phyloP scores from a whole-genome alignment of 2,888 invertebrate species.

The Mythimna loreyi region DNA sequence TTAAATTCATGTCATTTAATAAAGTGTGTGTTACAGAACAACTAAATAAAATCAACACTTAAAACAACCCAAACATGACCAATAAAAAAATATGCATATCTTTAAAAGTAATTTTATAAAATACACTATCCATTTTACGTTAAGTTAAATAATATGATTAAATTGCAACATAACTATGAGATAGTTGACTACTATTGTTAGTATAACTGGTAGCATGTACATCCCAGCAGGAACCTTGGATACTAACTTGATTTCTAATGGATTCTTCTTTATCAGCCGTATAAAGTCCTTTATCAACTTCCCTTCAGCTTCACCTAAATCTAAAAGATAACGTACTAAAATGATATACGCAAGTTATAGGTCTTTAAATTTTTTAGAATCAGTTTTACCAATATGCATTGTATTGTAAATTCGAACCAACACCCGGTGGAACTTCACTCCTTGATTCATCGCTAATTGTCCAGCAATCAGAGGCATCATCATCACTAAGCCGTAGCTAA shows the following conservation, averaged over 20 bases:
- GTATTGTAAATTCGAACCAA: slow-evolving; percentile 16
- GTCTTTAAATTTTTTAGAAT: not conserved
- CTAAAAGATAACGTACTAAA: not conserved
- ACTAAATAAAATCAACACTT: not conserved
- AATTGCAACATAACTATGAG: slow-evolving; percentile 24
- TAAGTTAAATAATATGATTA: slow-evolving; percentile 10
- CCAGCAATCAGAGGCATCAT: slow-evolving; percentile 33
- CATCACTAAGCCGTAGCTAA: slow-evolving; percentile 18
- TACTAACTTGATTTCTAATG: not conserved
- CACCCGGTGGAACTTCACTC: slow-evolving; percentile 11
- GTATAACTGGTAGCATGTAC: slow-evolving; percentile 10
- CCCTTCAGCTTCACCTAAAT: not conserved
- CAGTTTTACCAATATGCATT: slow-evolving; percentile 19
- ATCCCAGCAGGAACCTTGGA: slow-evolving; percentile 13
- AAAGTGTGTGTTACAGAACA: no score
- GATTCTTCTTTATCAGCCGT: slow-evolving; percentile 11
- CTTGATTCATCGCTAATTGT: slow-evolving; percentile 24
- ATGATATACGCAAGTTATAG: not conserved
- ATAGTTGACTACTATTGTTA: slow-evolving; percentile 12
- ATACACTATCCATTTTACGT: not conserved
- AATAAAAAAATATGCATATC: not conserved
- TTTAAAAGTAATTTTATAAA: not conserved
- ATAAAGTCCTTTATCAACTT: slow-evolving; percentile 13
- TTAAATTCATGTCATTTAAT: no score
- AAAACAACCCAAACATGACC: not conserved